These are phyloP conservation scores for Pandemis heparana DNA, from an alignment of 2,888 invertebrate genomes.

Conservation along the genomic window DNA sequence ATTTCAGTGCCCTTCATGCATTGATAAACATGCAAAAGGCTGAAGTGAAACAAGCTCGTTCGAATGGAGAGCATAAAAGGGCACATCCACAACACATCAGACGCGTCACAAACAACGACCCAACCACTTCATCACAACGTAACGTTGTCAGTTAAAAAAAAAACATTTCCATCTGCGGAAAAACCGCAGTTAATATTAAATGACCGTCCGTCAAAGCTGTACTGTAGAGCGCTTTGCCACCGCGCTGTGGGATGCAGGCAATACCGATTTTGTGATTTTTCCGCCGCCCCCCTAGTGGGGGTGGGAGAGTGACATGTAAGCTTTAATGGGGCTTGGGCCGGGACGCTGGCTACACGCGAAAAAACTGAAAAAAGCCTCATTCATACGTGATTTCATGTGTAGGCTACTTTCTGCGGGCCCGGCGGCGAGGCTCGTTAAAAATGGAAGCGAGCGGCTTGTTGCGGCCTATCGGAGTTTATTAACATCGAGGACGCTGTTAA, in stretches of 20 bases:
- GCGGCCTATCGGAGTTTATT: conserved; percentile 81
- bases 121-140: conserved; percentile 83
- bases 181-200: conserved; percentile 86
- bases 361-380: conserved; percentile 82
- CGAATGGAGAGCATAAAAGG: conserved; percentile 74
- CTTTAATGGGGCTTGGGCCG: conserved; percentile 82
- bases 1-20: conserved; percentile 30
- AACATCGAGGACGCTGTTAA: conserved; percentile 70
- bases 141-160: conserved; percentile 76
- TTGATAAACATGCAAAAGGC: conserved; percentile 60
- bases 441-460: conserved; percentile 82
- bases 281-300: conserved; percentile 52
- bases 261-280: conserved; percentile 84
- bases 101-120: conserved; percentile 79
- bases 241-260: conserved; percentile 77
- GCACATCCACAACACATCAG: conserved; percentile 77
- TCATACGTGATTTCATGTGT: conserved; percentile 85
- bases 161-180: conserved; percentile 84
- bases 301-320: conserved; percentile 82
- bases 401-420: conserved; percentile 83
- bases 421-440: conserved; percentile 82
- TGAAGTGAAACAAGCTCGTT: conserved; percentile 68
- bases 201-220: conserved; percentile 84
- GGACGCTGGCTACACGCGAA: conserved; percentile 79
- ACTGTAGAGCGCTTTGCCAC: conserved; percentile 75